Evolutionary conservation across 2,888 invertebrate genomes (phyloP), one percentile per base, ranked within the genome.

Genomic region (Gibbula magus): DNA sequence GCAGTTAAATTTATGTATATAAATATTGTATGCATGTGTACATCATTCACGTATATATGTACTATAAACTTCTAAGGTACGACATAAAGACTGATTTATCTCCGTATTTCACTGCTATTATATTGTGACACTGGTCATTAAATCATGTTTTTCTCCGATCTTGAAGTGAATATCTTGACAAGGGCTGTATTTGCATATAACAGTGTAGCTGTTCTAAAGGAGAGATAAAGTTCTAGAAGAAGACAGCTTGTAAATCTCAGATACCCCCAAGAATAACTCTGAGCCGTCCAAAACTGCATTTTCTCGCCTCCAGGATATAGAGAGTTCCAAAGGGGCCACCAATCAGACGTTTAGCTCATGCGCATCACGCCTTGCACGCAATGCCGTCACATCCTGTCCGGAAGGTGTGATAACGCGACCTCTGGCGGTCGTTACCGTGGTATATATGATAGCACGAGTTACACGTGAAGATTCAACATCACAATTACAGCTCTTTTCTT

Each of bases 301-400:
- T 70, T 70, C 70, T 32, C 32, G 35, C 70, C 70, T 70, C 70
- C 25, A 32, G n/a, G 70, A 70, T 35, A 70, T 70, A 39, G 70
- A 70, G 70, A 70, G 70, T 35, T 35, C 29, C 70, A 35, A 32
- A 35, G 70, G 70, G 35, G 35, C 70, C 29, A 35, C 70, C 70
- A 70, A 70, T 70, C 70, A 70, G 35, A 70, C 70, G 20, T 32
- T 20, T 70, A 70, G 70, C 70, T 70, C 70, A 16, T 70, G 39
- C 70, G 35, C 70, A 32, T 70, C 70, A 20, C 70, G 39, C 32
- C 39, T 32, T 39, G 70, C 70, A 70, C 70, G 70, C 70, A 70
- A 70, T 70, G 35, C 70, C 70, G 70, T 70, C 70, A 70, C 70
- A 70, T 70, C 70, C 32, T 39, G 70, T 70, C 70, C 70, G 16